Percentiles rank a stretch among this genome's conserved stretches.
These are phyloP conservation scores for Julus scandinavius DNA, from an alignment of 2,888 invertebrate species.

Conservation along the genomic window DNA sequence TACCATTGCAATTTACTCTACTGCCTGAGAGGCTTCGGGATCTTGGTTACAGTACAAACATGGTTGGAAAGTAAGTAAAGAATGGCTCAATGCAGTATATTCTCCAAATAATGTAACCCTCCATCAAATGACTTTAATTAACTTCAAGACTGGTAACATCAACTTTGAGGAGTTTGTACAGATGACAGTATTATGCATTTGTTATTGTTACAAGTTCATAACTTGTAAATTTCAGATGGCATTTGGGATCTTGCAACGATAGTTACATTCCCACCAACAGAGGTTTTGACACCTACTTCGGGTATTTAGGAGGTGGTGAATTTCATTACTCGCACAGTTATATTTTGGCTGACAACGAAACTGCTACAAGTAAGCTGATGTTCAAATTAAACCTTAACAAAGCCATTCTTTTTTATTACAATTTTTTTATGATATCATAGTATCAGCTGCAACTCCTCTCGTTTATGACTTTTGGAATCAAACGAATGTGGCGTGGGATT, in stretches of 20 bases:
- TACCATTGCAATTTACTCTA: constrained; percentile 63
- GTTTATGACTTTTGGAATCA: constrained; percentile 54
- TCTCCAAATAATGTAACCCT: no score
- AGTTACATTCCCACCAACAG: constrained; percentile 48
- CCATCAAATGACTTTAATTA: no score
- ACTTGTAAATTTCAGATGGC: constrained; percentile 49
- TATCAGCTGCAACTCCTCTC: background rate
- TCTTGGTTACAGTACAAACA: constrained; percentile 64
- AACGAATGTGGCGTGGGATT: constrained; percentile 46
- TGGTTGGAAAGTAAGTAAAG: constrained; percentile 62
- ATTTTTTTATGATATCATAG: background rate
- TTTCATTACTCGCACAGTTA: constrained; percentile 49
- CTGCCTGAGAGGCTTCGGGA: constrained; percentile 63
- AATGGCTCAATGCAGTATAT: background rate
- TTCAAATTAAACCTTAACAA: background rate
- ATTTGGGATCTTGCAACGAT: constrained; percentile 53
- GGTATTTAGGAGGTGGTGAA: constrained; percentile 52
- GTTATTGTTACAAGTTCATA: background rate
- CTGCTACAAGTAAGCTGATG: constrained; percentile 24
- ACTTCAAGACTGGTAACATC: no score
- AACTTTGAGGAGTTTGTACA: no score
- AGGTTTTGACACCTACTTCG: constrained; percentile 54
- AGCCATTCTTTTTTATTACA: background rate
- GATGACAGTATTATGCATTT: background rate
- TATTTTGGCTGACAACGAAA: constrained; percentile 36